Evolutionary conservation across 2,888 invertebrate genomes (phyloP).

Genomic region (Pandemis cinnamomeana): DNA sequence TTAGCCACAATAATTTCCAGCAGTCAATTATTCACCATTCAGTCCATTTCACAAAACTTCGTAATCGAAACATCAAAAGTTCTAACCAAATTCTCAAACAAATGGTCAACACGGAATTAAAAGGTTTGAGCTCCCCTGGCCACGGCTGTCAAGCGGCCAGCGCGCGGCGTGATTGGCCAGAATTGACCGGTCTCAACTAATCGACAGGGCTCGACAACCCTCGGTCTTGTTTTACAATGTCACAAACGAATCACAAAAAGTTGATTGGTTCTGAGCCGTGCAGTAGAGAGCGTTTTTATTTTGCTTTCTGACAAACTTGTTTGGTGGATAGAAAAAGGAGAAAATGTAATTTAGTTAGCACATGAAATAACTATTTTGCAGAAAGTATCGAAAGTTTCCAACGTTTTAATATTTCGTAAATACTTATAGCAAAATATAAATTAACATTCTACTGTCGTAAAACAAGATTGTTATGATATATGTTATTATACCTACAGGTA

Average conservation of each 20-base stretch:
- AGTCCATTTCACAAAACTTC: constrained; percentile 2
- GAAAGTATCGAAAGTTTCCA: neutral
- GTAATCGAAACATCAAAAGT: constrained; percentile 10
- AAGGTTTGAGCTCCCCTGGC: constrained; percentile 55
- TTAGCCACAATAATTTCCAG: neutral
- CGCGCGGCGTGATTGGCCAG: constrained; percentile 64
- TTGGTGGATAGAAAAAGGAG: neutral
- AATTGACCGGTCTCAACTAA: constrained; percentile 57
- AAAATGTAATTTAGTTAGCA: neutral
- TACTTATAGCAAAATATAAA: neutral
- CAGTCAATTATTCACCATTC: neutral
- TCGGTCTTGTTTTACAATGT: constrained; percentile 37
- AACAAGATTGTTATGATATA: neutral
- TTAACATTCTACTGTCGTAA: neutral
- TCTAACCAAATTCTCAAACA: constrained; percentile 4
- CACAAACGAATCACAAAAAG: constrained; percentile 31
- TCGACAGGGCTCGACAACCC: constrained; percentile 40
- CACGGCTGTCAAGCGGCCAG: constrained; percentile 50
- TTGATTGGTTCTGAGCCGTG: constrained; percentile 30
- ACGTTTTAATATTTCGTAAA: neutral
- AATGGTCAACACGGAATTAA: constrained; percentile 5
- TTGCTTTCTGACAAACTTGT: neutral
- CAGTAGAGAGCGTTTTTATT: neutral
- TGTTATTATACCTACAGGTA: neutral
- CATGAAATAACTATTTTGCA: neutral